A percentile compares a stretch with the other conserved stretches of the same genome.
These are phyloP conservation scores for Oryzias curvinotus DNA, from an alignment of 2,113 vertebrate species.

Conservation along the genomic window DNA sequence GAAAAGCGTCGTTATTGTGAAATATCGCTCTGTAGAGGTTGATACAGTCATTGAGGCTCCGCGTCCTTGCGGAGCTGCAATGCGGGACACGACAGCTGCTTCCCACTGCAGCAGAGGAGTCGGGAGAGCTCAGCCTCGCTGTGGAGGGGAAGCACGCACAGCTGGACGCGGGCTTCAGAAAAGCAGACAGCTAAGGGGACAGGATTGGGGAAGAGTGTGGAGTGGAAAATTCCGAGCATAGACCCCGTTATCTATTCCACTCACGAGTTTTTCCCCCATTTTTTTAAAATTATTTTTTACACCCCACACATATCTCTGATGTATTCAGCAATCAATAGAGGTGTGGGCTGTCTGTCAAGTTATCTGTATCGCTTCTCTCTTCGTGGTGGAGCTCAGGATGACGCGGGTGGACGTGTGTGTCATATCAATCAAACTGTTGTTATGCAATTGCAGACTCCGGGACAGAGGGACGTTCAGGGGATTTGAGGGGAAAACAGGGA, in stretches of 20 bases:
- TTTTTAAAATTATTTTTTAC: constrained; percentile 4
- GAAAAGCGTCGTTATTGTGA: constrained; percentile 43
- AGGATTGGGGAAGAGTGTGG: neutral
- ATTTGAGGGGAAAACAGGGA: constrained; percentile 13
- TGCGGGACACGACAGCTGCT: constrained; percentile 70
- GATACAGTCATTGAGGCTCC: constrained; percentile 39
- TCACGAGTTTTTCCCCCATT: constrained; percentile 42
- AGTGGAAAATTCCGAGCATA: constrained; percentile 66
- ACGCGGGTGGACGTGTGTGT: constrained; percentile 42
- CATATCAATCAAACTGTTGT: constrained; percentile 52
- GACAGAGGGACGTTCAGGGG: neutral
- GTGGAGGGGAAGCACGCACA: neutral
- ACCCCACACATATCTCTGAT: constrained; percentile 53
- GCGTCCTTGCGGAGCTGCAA: constrained; percentile 76
- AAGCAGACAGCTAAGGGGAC: constrained; percentile 8
- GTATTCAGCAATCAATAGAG: constrained; percentile 59
- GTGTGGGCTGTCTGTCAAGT: constrained; percentile 40
- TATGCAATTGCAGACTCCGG: constrained; percentile 16
- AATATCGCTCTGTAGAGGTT: constrained; percentile 52
- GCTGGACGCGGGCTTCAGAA: neutral
- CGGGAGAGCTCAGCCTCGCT: constrained; percentile 4
- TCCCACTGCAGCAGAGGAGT: constrained; percentile 61
- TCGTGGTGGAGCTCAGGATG: constrained; percentile 28
- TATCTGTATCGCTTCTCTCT: constrained; percentile 22
- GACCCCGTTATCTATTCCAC: constrained; percentile 63